Conservation (phyloP, 2,113 vertebrate species). For the Hyla sarda region DNA sequence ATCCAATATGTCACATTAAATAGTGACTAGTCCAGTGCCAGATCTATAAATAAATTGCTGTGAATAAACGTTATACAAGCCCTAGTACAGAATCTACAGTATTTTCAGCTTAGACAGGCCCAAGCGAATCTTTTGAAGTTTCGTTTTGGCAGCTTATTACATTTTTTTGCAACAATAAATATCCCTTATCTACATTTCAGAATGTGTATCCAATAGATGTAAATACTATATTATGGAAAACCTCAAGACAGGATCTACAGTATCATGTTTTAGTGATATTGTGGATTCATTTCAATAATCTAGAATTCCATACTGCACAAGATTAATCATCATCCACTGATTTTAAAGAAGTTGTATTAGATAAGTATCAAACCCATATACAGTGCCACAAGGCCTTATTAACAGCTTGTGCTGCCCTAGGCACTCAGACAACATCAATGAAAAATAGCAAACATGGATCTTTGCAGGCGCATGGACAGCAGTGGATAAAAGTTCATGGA, state of each 20-base stretch:
- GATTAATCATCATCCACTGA: too few relatives aligned
- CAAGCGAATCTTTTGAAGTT: background rate
- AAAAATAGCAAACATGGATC: too few relatives aligned
- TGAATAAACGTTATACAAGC: constrained; percentile 10
- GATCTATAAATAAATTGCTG: background rate
- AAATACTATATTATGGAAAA: background rate
- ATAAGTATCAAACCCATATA: too few relatives aligned
- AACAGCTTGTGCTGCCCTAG: too few relatives aligned
- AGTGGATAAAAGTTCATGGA: too few relatives aligned
- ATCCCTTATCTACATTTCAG: background rate
- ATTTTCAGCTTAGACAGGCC: background rate
- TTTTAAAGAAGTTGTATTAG: too few relatives aligned
- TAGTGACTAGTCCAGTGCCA: background rate
- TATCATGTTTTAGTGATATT: too few relatives aligned
- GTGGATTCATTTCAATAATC: too few relatives aligned
- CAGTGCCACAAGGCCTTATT: too few relatives aligned
- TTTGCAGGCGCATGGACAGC: too few relatives aligned
- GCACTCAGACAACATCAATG: too few relatives aligned
- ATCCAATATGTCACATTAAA: constrained; percentile 20
- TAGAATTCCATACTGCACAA: too few relatives aligned
- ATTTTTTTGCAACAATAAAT: background rate
- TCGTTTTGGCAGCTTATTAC: constrained; percentile 1
- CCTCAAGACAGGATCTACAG: background rate
- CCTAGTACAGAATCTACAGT: background rate
- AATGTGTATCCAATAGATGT: background rate